Base-by-base conservation (phyloP, 2,797 vertebrate species). In the Gymnoscopelus microlampas region DNA sequence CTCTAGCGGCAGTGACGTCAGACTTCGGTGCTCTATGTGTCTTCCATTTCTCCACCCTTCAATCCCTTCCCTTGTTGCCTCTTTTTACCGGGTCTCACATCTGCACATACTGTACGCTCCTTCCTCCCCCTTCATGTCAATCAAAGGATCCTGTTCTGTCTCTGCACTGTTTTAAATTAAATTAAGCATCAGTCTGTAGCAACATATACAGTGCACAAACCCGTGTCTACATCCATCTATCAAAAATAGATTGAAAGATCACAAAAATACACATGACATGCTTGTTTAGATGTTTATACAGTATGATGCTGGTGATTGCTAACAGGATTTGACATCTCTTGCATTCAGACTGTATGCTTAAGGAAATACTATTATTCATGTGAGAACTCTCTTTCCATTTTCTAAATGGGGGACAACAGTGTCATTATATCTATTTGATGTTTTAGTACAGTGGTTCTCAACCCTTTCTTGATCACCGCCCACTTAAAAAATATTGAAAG, bases 81-180 rank as follows among this genome's bases (percentile, higher is more conserved):
- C 35, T 44, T 44, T 7, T 10, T 10, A 44, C 69, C 2, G 39
- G 39, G 39, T 8, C 39, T 72, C 54, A 67, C 2, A 32, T 53
- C 53, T 63, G 2, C 66, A 53, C 70, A 68, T 74, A 71, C 68
- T 19, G 1, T 19, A 13, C 50, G 56, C 73, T 75, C 65, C 72
- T 63, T 77, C 68, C 71, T 78, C 76, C 71, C 71, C 71, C 70
- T 56, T 51, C 53, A 73, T 83, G 89, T 90, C 90, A 79, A 87
- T 91, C 89, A 90, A 80, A 87, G 88, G 4, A 79, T 80, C 32
- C 83, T 89, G 82, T 79, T 90, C 80, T 82, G 62, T 79, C 78
- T 91, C 81, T 79, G 70, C 19, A 19, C 39, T 12, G 64, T 77
- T 84, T 78, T 56, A 69, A 71, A 76, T 82, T 56, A 85, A 64